Evolutionary conservation across 1,140 invertebrate genomes (phyloP), one percentile per base, ranked within the genome.

Genomic region (Drosophila fuyamai): DNA sequence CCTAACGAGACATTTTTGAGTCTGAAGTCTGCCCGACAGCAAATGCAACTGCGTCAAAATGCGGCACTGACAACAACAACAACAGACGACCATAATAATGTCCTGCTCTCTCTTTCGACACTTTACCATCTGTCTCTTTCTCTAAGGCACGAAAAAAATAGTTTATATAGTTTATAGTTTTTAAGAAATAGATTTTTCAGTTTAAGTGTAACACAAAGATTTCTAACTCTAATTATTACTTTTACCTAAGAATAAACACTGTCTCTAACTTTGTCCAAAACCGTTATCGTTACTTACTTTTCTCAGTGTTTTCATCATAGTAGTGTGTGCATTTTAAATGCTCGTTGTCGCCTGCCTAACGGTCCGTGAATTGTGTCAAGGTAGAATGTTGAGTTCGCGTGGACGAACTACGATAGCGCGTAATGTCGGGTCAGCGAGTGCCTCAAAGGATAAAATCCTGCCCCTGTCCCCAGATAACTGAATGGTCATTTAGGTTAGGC

Each of bases 321-420:
- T 70, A 70, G 36, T 53, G 65, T 58, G 59, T 77, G 83, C 82
- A 86, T 86, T 88, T 82, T 68, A 76, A 86, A 88, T 85, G 76
- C 76, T 77, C 79, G 48, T 82, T 79, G 68, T 61, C 54, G 70
- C 59, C 62, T 86, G 82, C 80, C 82, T 76, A 86, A 82, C 83
- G 71, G 75, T 48, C 79, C 70, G 83, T 82, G 81, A 86, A 86
- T 68, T 79, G 83, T 86, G 83, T 86, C 82, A 86, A 86, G 82
- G 82, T 86, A 48, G 81, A 59, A 53, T 14, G 29, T 63, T 60
- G 60, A 63, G 71, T 53, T 74, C 29, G 51, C 57, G 36, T 40
- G 57, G 48, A 50, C 65, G 63, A 48, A 16, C 65, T 47, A 47
- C 47, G 66, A 68, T 70, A 68, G 67, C 65, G 67, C 67, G 51